phyloP scores from a whole-genome alignment of 2,797 vertebrate genomes.

The Acridotheres tristis region DNA sequence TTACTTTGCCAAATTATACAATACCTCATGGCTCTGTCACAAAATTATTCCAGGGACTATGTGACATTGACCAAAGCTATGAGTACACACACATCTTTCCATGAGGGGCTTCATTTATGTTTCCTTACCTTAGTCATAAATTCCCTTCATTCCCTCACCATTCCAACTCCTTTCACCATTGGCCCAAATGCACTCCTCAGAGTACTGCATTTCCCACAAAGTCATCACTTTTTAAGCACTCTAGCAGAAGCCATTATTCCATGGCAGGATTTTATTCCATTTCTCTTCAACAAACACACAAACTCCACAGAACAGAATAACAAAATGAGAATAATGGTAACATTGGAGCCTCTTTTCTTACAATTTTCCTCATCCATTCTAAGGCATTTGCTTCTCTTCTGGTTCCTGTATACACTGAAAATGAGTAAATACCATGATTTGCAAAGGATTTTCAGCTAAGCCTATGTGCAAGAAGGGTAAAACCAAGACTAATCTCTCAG shows the following conservation, averaged over 20 bases:
- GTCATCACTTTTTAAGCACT: background rate
- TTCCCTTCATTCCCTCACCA: background rate
- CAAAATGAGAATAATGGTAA: background rate
- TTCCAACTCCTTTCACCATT: background rate
- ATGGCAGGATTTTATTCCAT: background rate
- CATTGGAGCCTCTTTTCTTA: background rate
- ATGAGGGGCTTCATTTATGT: background rate
- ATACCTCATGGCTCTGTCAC: background rate
- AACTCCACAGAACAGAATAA: background rate
- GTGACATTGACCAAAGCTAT: background rate
- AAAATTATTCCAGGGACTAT: background rate
- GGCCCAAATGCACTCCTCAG: background rate
- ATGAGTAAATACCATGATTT: background rate
- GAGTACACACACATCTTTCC: background rate
- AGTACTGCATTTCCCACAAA: background rate
- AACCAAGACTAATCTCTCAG: background rate
- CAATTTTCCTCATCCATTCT: background rate
- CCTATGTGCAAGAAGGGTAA: background rate
- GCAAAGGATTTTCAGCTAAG: background rate
- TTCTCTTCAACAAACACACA: background rate
- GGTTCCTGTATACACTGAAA: background rate
- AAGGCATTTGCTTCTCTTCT: background rate
- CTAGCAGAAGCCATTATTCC: background rate
- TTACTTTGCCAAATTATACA: background rate
- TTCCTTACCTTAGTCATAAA: background rate